Percentiles rank a stretch among this genome's conserved stretches.
These are phyloP conservation scores for Tiliqua scincoides DNA, from an alignment of 2,113 vertebrate genomes.

Conservation along the genomic window DNA sequence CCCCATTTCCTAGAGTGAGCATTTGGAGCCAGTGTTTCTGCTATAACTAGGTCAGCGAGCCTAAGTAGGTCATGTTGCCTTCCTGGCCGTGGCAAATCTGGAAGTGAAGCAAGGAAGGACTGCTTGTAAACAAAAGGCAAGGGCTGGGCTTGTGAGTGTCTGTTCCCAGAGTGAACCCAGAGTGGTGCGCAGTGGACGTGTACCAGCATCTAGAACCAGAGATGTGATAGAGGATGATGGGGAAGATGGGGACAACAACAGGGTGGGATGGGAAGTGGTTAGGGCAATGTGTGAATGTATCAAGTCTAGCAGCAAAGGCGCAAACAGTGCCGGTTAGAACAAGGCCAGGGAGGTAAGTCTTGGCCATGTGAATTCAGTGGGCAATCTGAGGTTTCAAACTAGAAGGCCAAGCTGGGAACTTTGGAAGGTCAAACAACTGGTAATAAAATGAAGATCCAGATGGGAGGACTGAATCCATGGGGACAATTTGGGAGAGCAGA, in stretches of 20 bases:
- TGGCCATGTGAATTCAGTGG: background rate
- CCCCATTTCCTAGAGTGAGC: slow-evolving; percentile 40
- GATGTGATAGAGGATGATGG: background rate
- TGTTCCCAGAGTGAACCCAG: background rate
- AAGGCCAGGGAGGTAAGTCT: background rate
- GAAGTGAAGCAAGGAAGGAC: slow-evolving; percentile 50
- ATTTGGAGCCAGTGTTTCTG: slow-evolving; percentile 66
- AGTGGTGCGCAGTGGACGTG: background rate
- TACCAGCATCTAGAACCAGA: background rate
- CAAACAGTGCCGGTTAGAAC: background rate
- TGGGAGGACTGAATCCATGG: too few relatives aligned
- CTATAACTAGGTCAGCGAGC: slow-evolving; percentile 75
- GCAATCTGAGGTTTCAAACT: background rate
- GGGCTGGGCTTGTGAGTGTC: background rate
- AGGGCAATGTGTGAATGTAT: background rate
- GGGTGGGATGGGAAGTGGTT: background rate
- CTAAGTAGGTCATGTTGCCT: slow-evolving; percentile 76
- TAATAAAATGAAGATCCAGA: background rate
- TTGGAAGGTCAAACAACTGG: background rate
- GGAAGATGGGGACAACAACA: background rate
- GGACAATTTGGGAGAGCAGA: background rate
- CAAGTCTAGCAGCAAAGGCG: background rate
- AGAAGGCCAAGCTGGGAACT: background rate
- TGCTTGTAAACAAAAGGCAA: slow-evolving; percentile 55
- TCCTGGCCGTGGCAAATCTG: slow-evolving; percentile 58